Conservation (phyloP, 2,113 vertebrate genomes). For the Nibea albiflora region DNA sequence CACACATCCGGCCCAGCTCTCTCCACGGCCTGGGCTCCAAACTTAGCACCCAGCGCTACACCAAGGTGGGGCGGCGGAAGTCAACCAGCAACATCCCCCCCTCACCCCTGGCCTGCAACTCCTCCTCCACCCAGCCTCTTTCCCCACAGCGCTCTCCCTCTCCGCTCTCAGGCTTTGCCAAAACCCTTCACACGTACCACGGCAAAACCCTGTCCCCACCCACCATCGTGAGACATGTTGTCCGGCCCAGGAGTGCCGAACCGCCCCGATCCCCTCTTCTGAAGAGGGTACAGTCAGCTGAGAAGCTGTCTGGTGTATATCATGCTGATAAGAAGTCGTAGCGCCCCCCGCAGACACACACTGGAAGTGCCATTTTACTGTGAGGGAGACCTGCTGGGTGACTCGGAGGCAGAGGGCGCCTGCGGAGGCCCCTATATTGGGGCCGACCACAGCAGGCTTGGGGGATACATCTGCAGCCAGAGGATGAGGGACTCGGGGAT, state of each 20-base stretch:
- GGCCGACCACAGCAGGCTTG: constrained; percentile 77
- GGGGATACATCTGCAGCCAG: constrained; percentile 75
- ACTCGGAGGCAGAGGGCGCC: constrained; percentile 58
- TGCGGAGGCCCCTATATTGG: constrained; percentile 51
- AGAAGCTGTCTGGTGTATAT: constrained; percentile 87
- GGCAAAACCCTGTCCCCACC: constrained; percentile 91
- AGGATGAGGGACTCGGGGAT: constrained; percentile 78
- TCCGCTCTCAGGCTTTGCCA: constrained; percentile 86
- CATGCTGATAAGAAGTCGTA: constrained; percentile 84
- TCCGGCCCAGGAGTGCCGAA: constrained; percentile 87
- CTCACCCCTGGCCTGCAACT: constrained; percentile 93
- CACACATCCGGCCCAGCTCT: constrained; percentile 94
- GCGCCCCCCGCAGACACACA: constrained; percentile 84
- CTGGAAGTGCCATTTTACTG: constrained; percentile 81
- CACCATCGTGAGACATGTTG: constrained; percentile 86
- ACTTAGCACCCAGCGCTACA: constrained; percentile 88
- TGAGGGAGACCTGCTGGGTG: constrained; percentile 78
- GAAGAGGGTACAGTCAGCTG: constrained; percentile 92
- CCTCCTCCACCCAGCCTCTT: constrained; percentile 89
- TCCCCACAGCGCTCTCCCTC: constrained; percentile 93
- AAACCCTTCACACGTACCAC: constrained; percentile 86
- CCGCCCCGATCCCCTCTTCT: constrained; percentile 91
- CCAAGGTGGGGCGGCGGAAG: constrained; percentile 92
- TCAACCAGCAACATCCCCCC: constrained; percentile 98
- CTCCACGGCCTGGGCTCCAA: constrained; percentile 94